These are phyloP conservation scores for Petrocephalus schoutedeni DNA, from an alignment of 2,797 vertebrate species.

Conservation along the genomic window DNA sequence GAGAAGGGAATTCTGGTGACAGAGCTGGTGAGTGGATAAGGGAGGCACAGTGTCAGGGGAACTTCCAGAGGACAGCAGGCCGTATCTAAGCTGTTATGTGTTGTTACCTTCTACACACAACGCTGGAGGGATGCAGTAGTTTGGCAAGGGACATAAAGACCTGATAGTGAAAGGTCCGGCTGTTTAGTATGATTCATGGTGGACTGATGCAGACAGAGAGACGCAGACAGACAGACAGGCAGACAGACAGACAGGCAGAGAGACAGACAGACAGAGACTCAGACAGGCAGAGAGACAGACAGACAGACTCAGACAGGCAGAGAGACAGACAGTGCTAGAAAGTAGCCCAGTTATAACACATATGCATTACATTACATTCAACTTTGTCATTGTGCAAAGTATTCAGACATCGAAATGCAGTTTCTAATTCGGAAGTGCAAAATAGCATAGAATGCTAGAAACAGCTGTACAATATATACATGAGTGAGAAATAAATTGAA, in stretches of 20 bases:
- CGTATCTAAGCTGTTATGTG: not conserved
- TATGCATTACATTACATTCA: not conserved
- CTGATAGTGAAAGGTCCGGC: not conserved
- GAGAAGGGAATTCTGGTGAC: not conserved
- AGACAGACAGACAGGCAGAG: not conserved
- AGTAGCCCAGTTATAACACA: too few species aligned
- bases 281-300: too few species aligned
- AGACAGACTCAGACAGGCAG: too few species aligned
- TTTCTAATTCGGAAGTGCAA: not conserved
- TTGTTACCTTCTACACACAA: not conserved
- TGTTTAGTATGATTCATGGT: not conserved
- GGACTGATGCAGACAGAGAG: not conserved
- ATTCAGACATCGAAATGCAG: not conserved
- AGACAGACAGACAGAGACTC: too few species aligned
- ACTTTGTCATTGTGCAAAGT: not conserved
- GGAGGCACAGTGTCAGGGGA: not conserved
- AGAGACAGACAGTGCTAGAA: too few species aligned
- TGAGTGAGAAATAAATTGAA: not conserved
- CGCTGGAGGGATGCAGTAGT: not conserved
- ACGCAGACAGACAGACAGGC: not conserved
- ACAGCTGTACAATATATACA: not conserved
- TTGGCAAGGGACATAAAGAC: not conserved
- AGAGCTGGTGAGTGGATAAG: not conserved
- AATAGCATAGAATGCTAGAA: not conserved
- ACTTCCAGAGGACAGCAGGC: not conserved